Evolutionary conservation across 2,888 invertebrate species (phyloP), one percentile per base, ranked within the genome.

Genomic region (Acanthosepion lycidas): DNA sequence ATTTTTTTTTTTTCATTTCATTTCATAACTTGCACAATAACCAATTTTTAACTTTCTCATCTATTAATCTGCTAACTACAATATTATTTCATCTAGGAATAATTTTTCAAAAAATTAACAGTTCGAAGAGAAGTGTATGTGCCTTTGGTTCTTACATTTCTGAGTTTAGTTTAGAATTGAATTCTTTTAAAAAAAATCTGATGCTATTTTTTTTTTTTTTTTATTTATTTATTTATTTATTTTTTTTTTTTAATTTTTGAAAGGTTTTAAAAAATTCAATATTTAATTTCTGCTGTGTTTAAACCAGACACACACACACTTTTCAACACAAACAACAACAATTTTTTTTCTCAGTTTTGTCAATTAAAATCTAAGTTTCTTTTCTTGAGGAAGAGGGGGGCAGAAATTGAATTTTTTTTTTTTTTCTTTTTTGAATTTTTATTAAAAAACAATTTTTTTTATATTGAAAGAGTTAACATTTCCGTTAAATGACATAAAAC

Each of bases 361-460:
- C 59, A 59, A 6, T 59, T 23, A 23, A 59, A 59, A 23, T 59
- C 59, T 59, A 59, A 59, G 59, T 23, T 59, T 59, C 59, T 59
- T 59, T 59, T 59, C 20, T 59, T 15, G 78, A 78, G 78, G 78
- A 78, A 78, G 78, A 78, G 78, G 78, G 78, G 78, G 78, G 78
- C 78, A 78, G 78, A 78, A 78, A 78, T 78, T 33, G n/a, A 78
- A n/a, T n/a, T 78, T 78, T 78, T 78, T 78, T 78, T 78, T n/a
- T 9, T n/a, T 8, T 78, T 0, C 15, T 78, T 12, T n/a, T n/a
- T 78, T 78, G 20, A 26, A 64, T 78, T n/a, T n/a, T 78, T 28
- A 78, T 78, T 9, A 78, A 78, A 78, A 78, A 33, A 78, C 78
- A 33, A n/a, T 28, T 9, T 78, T n/a, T 78, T 78, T 0, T 3